These are phyloP conservation scores for Anomalospiza imberbis DNA, from an alignment of 2,797 vertebrate genomes.

Conservation along the genomic window DNA sequence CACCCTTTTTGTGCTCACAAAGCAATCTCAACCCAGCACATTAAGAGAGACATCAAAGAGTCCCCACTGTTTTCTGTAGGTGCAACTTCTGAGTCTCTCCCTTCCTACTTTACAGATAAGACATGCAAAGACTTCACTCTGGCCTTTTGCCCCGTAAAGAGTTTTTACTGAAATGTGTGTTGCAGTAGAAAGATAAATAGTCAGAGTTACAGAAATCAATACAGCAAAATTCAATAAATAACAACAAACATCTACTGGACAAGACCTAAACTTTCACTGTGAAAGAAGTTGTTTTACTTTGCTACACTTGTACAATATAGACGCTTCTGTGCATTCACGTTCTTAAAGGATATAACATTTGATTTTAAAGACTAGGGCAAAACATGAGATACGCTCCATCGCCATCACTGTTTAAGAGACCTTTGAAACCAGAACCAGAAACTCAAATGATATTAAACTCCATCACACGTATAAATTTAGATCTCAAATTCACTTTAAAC, in stretches of 20 bases:
- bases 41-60: constrained; percentile 75
- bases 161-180: constrained; percentile 66
- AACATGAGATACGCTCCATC: not conserved
- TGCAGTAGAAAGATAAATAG: constrained; percentile 67
- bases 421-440: constrained; percentile 52
- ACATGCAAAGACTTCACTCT: constrained; percentile 63
- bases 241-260: constrained; percentile 40
- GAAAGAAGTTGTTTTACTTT: constrained; percentile 38
- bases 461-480: constrained; percentile 51
- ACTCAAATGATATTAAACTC: constrained; percentile 56
- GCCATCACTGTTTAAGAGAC: constrained; percentile 24
- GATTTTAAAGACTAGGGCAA: constrained; percentile 24
- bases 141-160: constrained; percentile 67
- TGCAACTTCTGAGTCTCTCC: constrained; percentile 60
- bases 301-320: not conserved
- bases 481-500: constrained; percentile 63
- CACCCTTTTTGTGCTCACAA: constrained; percentile 66
- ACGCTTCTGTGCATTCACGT: not conserved
- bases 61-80: constrained; percentile 68
- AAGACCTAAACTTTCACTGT: constrained; percentile 44
- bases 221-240: constrained; percentile 64
- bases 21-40: constrained; percentile 73
- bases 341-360: not conserved
- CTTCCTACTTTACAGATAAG: constrained; percentile 71
- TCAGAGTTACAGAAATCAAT: constrained; percentile 67